Conservation (phyloP, 2,113 vertebrate genomes). For the Pseudolaguvia tuberculata region DNA sequence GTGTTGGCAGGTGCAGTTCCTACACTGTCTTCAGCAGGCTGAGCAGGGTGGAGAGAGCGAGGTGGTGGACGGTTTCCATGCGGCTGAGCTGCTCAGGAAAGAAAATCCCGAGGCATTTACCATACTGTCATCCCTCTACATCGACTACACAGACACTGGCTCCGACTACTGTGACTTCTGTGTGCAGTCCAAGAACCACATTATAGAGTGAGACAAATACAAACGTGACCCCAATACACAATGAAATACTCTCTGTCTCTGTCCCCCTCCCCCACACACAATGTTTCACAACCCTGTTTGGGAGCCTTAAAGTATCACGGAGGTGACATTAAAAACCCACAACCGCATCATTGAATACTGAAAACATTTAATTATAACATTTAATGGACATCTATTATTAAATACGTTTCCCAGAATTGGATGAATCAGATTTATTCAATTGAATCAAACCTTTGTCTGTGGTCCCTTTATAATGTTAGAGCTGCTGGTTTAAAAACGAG, state of each 20-base stretch:
- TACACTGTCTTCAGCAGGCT: conserved; percentile 88
- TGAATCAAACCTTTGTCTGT: not conserved
- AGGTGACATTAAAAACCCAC: not conserved
- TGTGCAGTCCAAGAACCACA: conserved; percentile 84
- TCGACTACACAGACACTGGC: conserved; percentile 85
- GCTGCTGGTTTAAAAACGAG: not conserved
- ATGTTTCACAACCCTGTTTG: not conserved
- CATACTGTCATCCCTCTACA: conserved; percentile 73
- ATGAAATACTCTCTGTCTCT: too few relatives aligned
- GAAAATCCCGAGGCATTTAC: conserved; percentile 79
- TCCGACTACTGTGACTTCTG: conserved; percentile 88
- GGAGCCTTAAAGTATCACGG: not conserved
- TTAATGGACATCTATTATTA: not conserved
- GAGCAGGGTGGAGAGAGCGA: conserved; percentile 79
- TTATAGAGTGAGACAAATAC: conserved; percentile 79
- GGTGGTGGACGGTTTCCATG: conserved; percentile 86
- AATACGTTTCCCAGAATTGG: not conserved
- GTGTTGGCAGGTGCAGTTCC: conserved; percentile 80
- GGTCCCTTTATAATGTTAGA: not conserved
- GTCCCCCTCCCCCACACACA: conserved; percentile 9
- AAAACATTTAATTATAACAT: not conserved
- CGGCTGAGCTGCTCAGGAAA: conserved; percentile 70
- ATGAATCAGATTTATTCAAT: not conserved
- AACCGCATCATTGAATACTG: not conserved
- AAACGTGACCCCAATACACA: not conserved